These are phyloP conservation scores for Sparus aurata DNA, from an alignment of 2,797 vertebrate genomes.

Conservation along the genomic window DNA sequence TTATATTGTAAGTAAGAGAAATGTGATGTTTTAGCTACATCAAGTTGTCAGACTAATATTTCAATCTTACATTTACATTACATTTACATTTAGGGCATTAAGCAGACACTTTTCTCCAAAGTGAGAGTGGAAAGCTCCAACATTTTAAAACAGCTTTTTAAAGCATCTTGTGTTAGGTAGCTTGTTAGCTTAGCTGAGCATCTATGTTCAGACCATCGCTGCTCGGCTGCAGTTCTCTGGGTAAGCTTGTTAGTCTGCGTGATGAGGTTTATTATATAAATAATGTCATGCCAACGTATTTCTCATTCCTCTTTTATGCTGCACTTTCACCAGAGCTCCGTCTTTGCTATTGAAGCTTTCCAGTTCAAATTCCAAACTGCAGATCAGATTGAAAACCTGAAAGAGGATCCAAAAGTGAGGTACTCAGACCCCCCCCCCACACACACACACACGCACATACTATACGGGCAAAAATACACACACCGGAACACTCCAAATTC, in stretches of 20 bases:
- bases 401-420: slow-evolving; percentile 15
- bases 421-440: not conserved
- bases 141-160: not conserved
- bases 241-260: not conserved
- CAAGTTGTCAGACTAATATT: not conserved
- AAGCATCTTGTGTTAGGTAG: not conserved
- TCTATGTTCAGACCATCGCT: not conserved
- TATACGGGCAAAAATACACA: not conserved
- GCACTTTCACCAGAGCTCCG: not conserved
- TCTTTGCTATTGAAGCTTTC: not conserved
- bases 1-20: not conserved
- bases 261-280: not conserved
- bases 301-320: not conserved
- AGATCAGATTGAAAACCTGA: slow-evolving; percentile 22
- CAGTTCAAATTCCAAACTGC: slow-evolving; percentile 22
- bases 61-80: not conserved
- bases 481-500: slow-evolving; percentile 56
- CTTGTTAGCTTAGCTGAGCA: not conserved
- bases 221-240: not conserved
- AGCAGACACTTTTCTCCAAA: too few species aligned
- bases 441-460: slow-evolving; percentile 13
- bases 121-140: not conserved
- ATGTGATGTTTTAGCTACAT: not conserved
- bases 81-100: too few species aligned
- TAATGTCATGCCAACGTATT: slow-evolving; percentile 2